These are phyloP conservation scores for Candoia aspera DNA, from an alignment of 2,113 vertebrate species.

Conservation along the genomic window DNA sequence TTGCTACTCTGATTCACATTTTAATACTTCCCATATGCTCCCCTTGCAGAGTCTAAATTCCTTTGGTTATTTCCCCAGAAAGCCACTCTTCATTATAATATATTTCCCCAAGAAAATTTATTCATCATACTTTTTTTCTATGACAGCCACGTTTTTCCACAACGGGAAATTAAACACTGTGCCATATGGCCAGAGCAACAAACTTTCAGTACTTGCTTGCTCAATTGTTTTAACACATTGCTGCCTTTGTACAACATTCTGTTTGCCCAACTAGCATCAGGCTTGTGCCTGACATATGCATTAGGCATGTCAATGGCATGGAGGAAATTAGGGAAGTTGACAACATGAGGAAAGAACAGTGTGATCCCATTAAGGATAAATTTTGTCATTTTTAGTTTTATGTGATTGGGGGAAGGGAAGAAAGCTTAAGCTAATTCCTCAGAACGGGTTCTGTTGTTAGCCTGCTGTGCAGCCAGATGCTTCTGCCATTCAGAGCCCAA, in stretches of 20 bases:
- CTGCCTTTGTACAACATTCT: constrained; percentile 78
- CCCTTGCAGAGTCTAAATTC: constrained; percentile 72
- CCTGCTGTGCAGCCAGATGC: constrained; percentile 73
- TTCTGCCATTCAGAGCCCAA: constrained; percentile 64
- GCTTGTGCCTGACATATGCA: constrained; percentile 77
- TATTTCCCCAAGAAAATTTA: constrained; percentile 82
- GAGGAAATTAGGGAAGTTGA: constrained; percentile 75
- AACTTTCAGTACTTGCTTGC: constrained; percentile 78
- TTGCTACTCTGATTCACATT: constrained; percentile 70
- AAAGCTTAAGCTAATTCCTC: constrained; percentile 63
- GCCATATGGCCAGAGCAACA: constrained; percentile 82
- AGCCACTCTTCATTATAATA: constrained; percentile 84
- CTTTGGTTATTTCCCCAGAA: constrained; percentile 73
- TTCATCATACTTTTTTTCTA: constrained; percentile 76
- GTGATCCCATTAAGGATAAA: constrained; percentile 75
- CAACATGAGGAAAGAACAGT: constrained; percentile 77
- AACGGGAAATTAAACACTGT: constrained; percentile 82
- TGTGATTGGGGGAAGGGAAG: constrained; percentile 29
- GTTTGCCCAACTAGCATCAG: constrained; percentile 76
- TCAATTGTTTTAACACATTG: constrained; percentile 86
- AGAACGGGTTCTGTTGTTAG: constrained; percentile 67
- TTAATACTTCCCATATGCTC: constrained; percentile 81
- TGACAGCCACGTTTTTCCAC: constrained; percentile 81
- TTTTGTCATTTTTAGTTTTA: constrained; percentile 70
- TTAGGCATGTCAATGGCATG: constrained; percentile 76